Evolutionary conservation across 1,140 invertebrate species (phyloP).

Genomic region (Brachionus rotundiformis): DNA sequence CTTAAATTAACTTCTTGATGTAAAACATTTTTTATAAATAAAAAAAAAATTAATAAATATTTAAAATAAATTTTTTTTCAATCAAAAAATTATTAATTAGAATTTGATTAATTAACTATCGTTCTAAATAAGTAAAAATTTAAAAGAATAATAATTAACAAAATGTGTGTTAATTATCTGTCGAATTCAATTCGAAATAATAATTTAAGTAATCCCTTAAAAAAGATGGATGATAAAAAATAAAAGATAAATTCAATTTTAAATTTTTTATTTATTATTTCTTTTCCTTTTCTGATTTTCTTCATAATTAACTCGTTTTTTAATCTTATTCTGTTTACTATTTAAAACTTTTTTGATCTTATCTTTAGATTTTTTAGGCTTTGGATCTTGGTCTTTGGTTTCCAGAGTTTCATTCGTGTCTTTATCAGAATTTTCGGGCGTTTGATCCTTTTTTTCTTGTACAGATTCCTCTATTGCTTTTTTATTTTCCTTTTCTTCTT

Average conservation of each 20-base stretch:
- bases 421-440: neutral
- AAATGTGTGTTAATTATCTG: no score
- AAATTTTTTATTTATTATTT: slow-evolving; percentile 12
- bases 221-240: no score
- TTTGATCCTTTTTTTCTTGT: neutral
- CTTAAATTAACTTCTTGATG: slow-evolving; percentile 2
- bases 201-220: no score
- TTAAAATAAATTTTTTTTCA: no score
- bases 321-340: slow-evolving; percentile 2
- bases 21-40: neutral
- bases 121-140: no score
- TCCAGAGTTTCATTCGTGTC: neutral
- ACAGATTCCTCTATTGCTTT: neutral
- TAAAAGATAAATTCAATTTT: neutral
- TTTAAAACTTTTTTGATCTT: slow-evolving; percentile 5
- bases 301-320: slow-evolving; percentile 11
- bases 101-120: no score
- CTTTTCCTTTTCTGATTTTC: slow-evolving; percentile 41
- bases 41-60: neutral
- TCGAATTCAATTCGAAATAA: no score
- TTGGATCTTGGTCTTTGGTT: neutral
- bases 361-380: neutral
- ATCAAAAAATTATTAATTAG: no score
- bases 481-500: neutral
- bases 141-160: no score